Conservation (phyloP, 2,888 invertebrate genomes). For the Hofmannophila pseudospretella region DNA sequence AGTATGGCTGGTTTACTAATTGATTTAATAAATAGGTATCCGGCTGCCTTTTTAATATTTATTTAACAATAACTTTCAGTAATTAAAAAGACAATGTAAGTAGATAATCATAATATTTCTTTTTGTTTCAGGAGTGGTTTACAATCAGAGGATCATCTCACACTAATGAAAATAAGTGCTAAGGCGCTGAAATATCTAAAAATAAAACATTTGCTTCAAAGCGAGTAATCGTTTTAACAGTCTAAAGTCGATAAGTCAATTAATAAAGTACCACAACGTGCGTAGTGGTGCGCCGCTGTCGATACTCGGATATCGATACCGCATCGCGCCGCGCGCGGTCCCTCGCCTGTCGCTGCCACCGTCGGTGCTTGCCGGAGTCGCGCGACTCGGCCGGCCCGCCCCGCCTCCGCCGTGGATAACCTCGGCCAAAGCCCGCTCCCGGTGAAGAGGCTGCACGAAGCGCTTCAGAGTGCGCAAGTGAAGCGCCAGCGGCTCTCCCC, state of each 20-base stretch:
- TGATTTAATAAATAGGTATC: conserved; percentile 12
- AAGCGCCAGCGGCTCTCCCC: conserved; percentile 80
- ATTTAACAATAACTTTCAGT: not conserved
- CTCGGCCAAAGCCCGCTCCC: conserved; percentile 76
- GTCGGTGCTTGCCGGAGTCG: conserved; percentile 76
- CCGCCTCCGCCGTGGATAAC: conserved; percentile 76
- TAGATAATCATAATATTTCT: conserved; percentile 19
- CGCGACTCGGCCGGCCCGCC: conserved; percentile 75
- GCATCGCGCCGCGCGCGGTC: conserved; percentile 64
- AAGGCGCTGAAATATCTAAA: conserved; percentile 41
- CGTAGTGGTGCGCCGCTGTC: conserved; percentile 48
- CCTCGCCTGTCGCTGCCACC: conserved; percentile 59
- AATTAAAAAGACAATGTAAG: no score
- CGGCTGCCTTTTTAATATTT: conserved; percentile 35
- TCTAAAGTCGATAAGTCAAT: conserved; percentile 40
- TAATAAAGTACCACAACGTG: conserved; percentile 37
- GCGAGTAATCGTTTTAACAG: conserved; percentile 34
- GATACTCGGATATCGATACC: conserved; percentile 49
- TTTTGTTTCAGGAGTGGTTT: conserved; percentile 64
- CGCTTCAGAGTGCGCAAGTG: conserved; percentile 78
- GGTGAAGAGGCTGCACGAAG: conserved; percentile 79
- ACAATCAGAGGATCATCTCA: conserved; percentile 30
- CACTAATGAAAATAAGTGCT: conserved; percentile 57
- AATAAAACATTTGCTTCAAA: conserved; percentile 44
- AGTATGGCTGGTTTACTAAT: no score